phyloP scores from a whole-genome alignment of 2,888 invertebrate genomes.

The Griposia aprilina region DNA sequence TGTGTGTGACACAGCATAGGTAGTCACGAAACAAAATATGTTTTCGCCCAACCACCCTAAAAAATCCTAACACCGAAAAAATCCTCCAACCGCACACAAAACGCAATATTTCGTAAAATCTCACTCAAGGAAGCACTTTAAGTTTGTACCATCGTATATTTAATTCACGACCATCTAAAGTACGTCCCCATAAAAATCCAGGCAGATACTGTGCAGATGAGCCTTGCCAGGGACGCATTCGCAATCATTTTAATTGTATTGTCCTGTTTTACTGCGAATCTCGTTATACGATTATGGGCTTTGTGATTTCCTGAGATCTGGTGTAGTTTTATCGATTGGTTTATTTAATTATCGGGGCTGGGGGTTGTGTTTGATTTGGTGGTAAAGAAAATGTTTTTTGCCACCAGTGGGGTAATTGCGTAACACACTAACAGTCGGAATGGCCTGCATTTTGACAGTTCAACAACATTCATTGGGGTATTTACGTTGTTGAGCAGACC shows the following conservation, averaged over 20 bases:
- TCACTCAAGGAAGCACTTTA: conserved; percentile 87
- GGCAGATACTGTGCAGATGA: conserved; percentile 90
- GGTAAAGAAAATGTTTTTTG: conserved; percentile 24
- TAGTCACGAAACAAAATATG: conserved; percentile 6
- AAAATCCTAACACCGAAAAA: conserved; percentile 52
- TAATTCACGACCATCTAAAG: conserved; percentile 88
- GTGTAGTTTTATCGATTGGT: conserved; percentile 75
- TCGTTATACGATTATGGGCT: conserved; percentile 86
- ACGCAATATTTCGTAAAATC: conserved; percentile 88
- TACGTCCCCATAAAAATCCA: conserved; percentile 90
- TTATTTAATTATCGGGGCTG: conserved; percentile 63
- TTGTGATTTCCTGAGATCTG: conserved; percentile 69
- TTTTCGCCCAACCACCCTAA: conserved; percentile 25
- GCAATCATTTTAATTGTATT: conserved; percentile 87
- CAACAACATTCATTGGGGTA: no score
- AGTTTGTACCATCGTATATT: conserved; percentile 88
- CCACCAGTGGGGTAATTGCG: no score
- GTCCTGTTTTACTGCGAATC: conserved; percentile 89
- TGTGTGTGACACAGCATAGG: neutral
- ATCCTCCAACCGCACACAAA: conserved; percentile 47
- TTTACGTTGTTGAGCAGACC: no score
- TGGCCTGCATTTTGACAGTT: no score
- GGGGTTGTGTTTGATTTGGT: conserved; percentile 55
- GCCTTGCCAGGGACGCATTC: conserved; percentile 85
- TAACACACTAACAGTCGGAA: no score